These are phyloP conservation scores for Paralichthys olivaceus DNA, from an alignment of 2,113 vertebrate genomes.

Conservation along the genomic window DNA sequence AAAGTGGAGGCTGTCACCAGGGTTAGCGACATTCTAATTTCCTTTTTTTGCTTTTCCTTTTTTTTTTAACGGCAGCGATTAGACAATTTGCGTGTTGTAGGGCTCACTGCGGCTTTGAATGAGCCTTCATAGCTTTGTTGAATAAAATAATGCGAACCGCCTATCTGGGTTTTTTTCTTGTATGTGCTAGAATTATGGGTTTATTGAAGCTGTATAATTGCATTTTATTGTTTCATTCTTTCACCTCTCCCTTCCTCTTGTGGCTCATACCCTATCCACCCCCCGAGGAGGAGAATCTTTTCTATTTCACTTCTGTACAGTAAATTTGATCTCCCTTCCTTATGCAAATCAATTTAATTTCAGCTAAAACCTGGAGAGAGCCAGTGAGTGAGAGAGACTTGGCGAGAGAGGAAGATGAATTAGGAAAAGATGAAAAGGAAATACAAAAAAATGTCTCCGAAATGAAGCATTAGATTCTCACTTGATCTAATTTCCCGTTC, in stretches of 20 bases:
- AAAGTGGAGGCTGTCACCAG: slow-evolving; percentile 54
- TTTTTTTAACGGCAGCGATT: slow-evolving; percentile 63
- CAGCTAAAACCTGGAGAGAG: slow-evolving; percentile 64
- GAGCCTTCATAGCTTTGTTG: slow-evolving; percentile 75
- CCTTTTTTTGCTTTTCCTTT: slow-evolving; percentile 15
- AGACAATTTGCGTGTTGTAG: slow-evolving; percentile 77
- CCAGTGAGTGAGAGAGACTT: slow-evolving; percentile 40
- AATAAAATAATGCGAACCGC: slow-evolving; percentile 77
- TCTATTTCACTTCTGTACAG: slow-evolving; percentile 60
- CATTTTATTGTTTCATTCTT: slow-evolving; percentile 82
- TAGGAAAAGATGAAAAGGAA: slow-evolving; percentile 74
- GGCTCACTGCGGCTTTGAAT: slow-evolving; percentile 64
- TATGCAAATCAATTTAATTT: slow-evolving; percentile 83
- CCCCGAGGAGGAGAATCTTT: slow-evolving; percentile 62
- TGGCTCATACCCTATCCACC: slow-evolving; percentile 58
- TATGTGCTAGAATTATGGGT: slow-evolving; percentile 74
- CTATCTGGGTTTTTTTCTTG: slow-evolving; percentile 79
- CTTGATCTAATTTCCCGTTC: slow-evolving; percentile 57
- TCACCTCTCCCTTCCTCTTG: slow-evolving; percentile 70
- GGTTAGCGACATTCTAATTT: slow-evolving; percentile 73
- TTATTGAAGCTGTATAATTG: slow-evolving; percentile 83
- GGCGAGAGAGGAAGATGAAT: slow-evolving; percentile 46
- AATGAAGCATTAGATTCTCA: slow-evolving; percentile 62
- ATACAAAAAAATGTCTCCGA: slow-evolving; percentile 57
- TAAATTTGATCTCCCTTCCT: slow-evolving; percentile 78